Base-by-base conservation (phyloP, 2,797 vertebrate species). In the Orientallactaga sibirica region DNA sequence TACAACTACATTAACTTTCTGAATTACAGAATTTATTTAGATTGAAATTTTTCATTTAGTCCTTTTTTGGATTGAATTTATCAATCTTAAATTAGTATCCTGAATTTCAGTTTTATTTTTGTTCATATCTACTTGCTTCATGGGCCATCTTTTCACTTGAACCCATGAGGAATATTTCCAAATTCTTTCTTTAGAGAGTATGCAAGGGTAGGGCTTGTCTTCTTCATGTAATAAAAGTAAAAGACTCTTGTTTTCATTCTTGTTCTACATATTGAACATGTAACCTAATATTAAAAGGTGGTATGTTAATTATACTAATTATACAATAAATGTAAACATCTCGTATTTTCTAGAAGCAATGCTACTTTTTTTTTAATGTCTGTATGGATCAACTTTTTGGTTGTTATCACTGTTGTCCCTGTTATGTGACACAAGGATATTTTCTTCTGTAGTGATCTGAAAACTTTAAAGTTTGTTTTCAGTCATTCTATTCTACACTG, bases 81-180 rank as follows among this genome's bases (percentile, higher is more conserved):
- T 7, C 7, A 52, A 41, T 19, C 55, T 83, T 5, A 91, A 83
- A 43, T 88, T 67, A 94, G 7, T 73, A 67, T 73, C 37, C 18
- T 55, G 15, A 83, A 91, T 64, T 85, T 77, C 20, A 89, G 4
- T 73, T 85, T 70, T 75, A 55, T 43, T 88, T 89, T 91, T 75
- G 7, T 86, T 89, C 75, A 15, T 5, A 55, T 20, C 78, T 70
- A 24, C 2, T 18, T 78, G 27, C 70, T 75, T 43, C 37, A 71
- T 52, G 62, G 67, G 67, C 22, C 29, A 24, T 29, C 24, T 25
- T 75, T 88, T 75, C 20, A 74, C 6, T 24, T 84, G 71, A 37
- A 85, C 67, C 71, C 3, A 6, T 41, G 15, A 70, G 16, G 52
- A 75, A 85, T 7, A 68, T 64, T 68, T 75, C 70, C 33, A 19